phyloP scores from a whole-genome alignment of 2,113 vertebrate species.

The Meriones unguiculatus region DNA sequence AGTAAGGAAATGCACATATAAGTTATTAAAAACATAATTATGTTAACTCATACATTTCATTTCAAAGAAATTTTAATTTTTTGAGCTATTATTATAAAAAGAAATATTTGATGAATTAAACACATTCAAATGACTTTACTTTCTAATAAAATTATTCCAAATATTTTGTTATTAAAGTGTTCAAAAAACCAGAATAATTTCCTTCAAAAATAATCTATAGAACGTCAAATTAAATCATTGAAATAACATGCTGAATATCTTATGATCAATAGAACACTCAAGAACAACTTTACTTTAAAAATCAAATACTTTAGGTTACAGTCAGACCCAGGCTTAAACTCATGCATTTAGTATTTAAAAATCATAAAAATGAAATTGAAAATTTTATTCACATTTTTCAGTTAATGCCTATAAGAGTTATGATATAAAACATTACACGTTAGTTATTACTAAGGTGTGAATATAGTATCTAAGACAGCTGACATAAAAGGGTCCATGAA shows the following conservation, averaged over 20 bases:
- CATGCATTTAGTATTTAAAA: neutral
- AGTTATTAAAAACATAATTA: neutral
- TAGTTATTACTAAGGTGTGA: neutral
- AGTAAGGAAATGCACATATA: neutral
- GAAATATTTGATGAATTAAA: neutral
- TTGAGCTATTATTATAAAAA: neutral
- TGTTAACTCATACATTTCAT: neutral
- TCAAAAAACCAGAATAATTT: neutral
- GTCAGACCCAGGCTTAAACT: neutral
- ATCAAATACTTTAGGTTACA: neutral
- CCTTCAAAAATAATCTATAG: neutral
- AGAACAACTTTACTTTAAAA: neutral
- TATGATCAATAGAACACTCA: neutral
- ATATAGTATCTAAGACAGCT: constrained; percentile 13
- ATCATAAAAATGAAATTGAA: neutral
- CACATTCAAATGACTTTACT: neutral
- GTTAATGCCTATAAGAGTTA: neutral
- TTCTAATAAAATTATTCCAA: neutral
- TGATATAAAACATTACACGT: neutral
- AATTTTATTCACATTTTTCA: neutral
- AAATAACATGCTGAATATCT: neutral
- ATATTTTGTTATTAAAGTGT: neutral
- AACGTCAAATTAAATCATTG: neutral
- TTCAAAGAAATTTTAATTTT: neutral
- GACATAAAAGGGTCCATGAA: constrained; percentile 6